Conservation (phyloP, 2,113 vertebrate species). For the Nestor notabilis region DNA sequence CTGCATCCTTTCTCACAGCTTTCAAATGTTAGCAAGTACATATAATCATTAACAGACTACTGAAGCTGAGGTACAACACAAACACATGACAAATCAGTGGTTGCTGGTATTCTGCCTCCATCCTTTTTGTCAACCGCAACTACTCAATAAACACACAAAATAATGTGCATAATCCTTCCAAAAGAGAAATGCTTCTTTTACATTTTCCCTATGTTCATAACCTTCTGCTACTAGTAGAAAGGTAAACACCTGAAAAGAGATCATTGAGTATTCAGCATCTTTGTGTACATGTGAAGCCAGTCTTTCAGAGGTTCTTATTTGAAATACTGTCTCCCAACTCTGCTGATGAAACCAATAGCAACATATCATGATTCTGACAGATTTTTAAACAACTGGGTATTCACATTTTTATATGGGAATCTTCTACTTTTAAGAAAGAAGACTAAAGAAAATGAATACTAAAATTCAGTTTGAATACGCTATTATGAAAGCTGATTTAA, state of each 20-base stretch:
- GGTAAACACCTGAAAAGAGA: not conserved
- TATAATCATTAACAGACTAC: not conserved
- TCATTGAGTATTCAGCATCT: not conserved
- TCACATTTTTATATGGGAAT: not conserved
- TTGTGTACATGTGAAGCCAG: not conserved
- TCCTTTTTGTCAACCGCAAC: not conserved
- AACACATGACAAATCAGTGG: not conserved
- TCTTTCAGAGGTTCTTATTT: not conserved
- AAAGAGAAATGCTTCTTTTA: not conserved
- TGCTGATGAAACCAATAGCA: not conserved
- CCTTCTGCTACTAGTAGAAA: not conserved
- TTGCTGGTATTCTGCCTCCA: not conserved
- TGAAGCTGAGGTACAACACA: not conserved
- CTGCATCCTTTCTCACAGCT: not conserved
- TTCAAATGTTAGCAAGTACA: not conserved
- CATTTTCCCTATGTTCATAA: not conserved
- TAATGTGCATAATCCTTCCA: not conserved
- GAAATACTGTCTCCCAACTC: not conserved
- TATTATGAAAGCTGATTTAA: not conserved
- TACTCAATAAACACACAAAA: not conserved
- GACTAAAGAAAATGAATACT: not conserved
- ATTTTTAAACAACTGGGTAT: not conserved
- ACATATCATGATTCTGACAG: not conserved
- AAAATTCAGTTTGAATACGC: not conserved
- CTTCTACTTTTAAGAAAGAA: not conserved